Conservation (phyloP, 2,888 invertebrate genomes). For the Dorcus hopei region DNA sequence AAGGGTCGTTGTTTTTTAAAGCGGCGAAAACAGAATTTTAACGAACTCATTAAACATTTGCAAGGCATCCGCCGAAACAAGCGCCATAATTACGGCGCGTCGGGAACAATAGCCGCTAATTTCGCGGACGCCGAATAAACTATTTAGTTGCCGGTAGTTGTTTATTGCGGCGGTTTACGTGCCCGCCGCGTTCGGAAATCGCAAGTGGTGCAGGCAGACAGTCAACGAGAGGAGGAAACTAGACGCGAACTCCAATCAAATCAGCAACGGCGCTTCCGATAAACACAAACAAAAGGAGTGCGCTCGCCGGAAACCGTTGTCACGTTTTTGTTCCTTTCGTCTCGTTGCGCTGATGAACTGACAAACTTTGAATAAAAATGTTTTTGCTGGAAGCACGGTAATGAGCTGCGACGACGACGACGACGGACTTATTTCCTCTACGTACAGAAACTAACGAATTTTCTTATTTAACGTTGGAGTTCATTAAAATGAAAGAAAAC, state of each 20-base stretch:
- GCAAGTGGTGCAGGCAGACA: constrained; percentile 5
- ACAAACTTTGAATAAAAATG: constrained; percentile 8
- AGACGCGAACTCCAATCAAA: constrained; percentile 18
- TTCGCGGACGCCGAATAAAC: not conserved
- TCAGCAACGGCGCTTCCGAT: constrained; percentile 14
- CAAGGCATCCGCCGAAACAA: not conserved
- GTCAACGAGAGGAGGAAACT: constrained; percentile 6
- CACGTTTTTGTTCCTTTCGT: constrained; percentile 14
- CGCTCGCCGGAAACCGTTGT: constrained; percentile 9
- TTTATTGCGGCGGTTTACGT: constrained; percentile 1
- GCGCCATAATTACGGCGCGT: not conserved
- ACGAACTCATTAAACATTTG: not conserved
- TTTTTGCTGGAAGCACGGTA: not conserved
- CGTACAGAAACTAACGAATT: not conserved
- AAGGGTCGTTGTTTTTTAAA: too few relatives aligned
- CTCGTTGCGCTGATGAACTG: constrained; percentile 11
- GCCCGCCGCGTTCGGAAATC: not conserved
- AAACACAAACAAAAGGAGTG: constrained; percentile 15
- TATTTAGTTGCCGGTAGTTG: not conserved
- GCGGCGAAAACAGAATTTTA: not conserved
- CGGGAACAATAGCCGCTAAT: constrained; percentile 2
- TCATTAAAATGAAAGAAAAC: too few relatives aligned
- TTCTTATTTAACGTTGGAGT: too few relatives aligned
- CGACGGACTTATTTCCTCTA: not conserved
- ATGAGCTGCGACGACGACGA: not conserved